phyloP scores from a whole-genome alignment of 2,113 vertebrate species.

The Hoplias malabaricus region DNA sequence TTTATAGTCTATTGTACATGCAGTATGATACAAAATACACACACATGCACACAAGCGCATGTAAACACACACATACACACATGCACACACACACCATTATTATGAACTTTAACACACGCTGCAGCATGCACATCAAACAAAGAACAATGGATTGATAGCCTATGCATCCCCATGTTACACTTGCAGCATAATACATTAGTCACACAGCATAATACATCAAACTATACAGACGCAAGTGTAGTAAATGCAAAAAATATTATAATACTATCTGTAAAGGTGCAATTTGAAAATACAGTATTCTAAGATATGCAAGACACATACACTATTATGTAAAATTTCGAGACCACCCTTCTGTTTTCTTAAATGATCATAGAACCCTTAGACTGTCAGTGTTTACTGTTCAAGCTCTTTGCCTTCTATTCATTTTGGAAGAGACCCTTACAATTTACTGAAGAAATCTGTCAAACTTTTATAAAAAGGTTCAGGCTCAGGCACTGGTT shows the following conservation, averaged over 20 bases:
- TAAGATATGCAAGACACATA: too few relatives aligned
- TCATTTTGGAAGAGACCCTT: too few relatives aligned
- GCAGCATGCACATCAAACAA: constrained; percentile 10
- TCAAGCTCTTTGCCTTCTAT: too few relatives aligned
- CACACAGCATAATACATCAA: neutral
- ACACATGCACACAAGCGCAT: neutral
- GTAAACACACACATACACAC: neutral
- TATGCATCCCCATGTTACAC: neutral
- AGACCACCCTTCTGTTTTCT: too few relatives aligned
- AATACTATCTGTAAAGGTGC: neutral
- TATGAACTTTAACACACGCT: constrained; percentile 7
- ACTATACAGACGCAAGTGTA: neutral
- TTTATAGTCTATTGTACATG: constrained; percentile 10
- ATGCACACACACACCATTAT: neutral
- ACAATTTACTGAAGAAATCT: too few relatives aligned
- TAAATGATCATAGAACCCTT: too few relatives aligned
- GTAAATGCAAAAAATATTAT: neutral
- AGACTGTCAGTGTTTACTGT: too few relatives aligned
- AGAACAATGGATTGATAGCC: constrained; percentile 31
- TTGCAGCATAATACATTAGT: neutral
- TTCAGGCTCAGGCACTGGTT: too few relatives aligned
- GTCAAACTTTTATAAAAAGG: too few relatives aligned
- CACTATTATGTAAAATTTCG: too few relatives aligned
- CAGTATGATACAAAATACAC: neutral
- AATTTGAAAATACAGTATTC: too few relatives aligned